Conservation (phyloP, 2,888 invertebrate species). For the Noctua janthe region DNA sequence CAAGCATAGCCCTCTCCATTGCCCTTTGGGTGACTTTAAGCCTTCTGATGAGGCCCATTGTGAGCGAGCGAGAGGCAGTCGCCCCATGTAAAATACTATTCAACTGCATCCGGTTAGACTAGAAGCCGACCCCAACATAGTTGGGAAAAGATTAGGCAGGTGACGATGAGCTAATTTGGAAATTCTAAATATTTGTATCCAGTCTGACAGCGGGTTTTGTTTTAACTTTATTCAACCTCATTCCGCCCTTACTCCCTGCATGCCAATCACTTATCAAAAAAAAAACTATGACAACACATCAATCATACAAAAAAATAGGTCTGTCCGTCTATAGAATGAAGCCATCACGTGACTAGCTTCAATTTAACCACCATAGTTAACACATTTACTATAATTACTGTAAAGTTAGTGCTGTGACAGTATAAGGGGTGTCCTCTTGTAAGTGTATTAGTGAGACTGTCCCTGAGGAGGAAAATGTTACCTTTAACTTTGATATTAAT, state of each 20-base stretch:
- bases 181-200: not conserved
- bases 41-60: too few species aligned
- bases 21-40: too few species aligned
- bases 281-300: conserved; percentile 44
- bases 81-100: too few species aligned
- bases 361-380: conserved; percentile 80
- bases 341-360: conserved; percentile 78
- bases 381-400: conserved; percentile 83
- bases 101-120: too few species aligned
- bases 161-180: too few species aligned
- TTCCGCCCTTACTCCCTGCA: not conserved
- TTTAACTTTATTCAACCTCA: not conserved
- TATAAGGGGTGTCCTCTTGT: conserved; percentile 58
- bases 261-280: conserved; percentile 52
- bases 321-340: conserved; percentile 68
- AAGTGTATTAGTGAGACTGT: conserved; percentile 8
- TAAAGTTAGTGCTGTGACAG: conserved; percentile 63
- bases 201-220: not conserved
- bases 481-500: not conserved
- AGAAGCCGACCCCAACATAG: too few species aligned
- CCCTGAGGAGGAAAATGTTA: not conserved
- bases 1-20: too few species aligned
- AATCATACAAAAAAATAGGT: conserved; percentile 60
- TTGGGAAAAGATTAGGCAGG: too few species aligned
- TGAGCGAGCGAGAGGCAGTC: too few species aligned